Percentiles rank a stretch among this genome's conserved stretches.
phyloP scores from a whole-genome alignment of 2,113 vertebrate species.

The Nothocercus nigrocapillus region DNA sequence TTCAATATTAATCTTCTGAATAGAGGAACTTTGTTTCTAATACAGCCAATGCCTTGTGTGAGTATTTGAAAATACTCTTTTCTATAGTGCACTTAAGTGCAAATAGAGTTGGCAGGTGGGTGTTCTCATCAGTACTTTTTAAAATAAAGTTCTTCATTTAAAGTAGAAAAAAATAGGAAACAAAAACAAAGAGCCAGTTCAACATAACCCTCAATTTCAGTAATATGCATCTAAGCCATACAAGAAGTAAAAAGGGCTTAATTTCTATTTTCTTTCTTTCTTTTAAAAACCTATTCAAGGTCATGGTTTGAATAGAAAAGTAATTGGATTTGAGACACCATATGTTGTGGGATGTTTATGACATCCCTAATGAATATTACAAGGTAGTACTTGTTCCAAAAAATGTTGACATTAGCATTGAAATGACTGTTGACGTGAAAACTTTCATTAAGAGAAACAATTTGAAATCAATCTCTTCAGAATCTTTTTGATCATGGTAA shows the following conservation, averaged over 20 bases:
- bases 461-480: background rate
- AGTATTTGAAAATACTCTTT: background rate
- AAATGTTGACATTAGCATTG: slow-evolving; percentile 16
- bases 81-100: background rate
- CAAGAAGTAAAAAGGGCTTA: background rate
- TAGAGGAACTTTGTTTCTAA: background rate
- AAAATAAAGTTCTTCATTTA: background rate
- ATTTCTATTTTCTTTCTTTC: background rate
- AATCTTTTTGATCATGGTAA: background rate
- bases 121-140: background rate
- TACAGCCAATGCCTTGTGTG: background rate
- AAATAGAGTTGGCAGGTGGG: background rate
- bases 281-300: slow-evolving; percentile 37
- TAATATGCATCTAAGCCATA: background rate
- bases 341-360: slow-evolving; percentile 41
- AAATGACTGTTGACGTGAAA: slow-evolving; percentile 14
- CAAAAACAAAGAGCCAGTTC: background rate
- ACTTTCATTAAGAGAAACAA: slow-evolving; percentile 5
- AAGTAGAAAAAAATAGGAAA: background rate
- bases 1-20: background rate
- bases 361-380: slow-evolving; percentile 31
- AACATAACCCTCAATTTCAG: background rate
- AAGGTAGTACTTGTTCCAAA: background rate
- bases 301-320: slow-evolving; percentile 54
- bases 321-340: slow-evolving; percentile 57